These are phyloP conservation scores for Aquatica leii DNA, from an alignment of 2,888 invertebrate genomes.

Conservation along the genomic window DNA sequence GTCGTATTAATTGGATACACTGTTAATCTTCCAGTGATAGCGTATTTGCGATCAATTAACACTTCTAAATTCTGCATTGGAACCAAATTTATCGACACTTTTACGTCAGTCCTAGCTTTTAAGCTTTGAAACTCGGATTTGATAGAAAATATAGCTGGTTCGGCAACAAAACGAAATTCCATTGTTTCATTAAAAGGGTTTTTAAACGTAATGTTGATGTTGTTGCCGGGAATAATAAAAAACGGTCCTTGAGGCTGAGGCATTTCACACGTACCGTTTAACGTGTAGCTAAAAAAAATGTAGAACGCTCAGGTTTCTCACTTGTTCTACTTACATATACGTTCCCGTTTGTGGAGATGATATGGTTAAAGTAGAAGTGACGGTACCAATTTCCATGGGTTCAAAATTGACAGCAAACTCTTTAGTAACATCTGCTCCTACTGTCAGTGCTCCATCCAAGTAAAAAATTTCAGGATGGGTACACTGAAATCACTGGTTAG, in stretches of 20 bases:
- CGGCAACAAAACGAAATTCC: slow-evolving; percentile 58
- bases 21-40: slow-evolving; percentile 45
- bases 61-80: slow-evolving; percentile 32
- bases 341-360: slow-evolving; percentile 51
- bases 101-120: slow-evolving; percentile 53
- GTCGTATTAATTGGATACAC: slow-evolving; percentile 36
- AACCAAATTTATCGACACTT: slow-evolving; percentile 42
- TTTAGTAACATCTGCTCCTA: slow-evolving; percentile 35
- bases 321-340: slow-evolving; percentile 50
- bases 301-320: no score
- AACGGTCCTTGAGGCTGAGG: slow-evolving; percentile 65
- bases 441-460: slow-evolving; percentile 28
- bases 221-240: slow-evolving; percentile 55
- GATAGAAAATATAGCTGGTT: slow-evolving; percentile 59
- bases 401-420: slow-evolving; percentile 50
- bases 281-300: slow-evolving; percentile 56
- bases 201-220: slow-evolving; percentile 58
- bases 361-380: slow-evolving; percentile 46
- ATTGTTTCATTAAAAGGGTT: slow-evolving; percentile 60
- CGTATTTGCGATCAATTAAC: slow-evolving; percentile 36
- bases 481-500: slow-evolving; percentile 41
- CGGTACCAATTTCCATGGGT: slow-evolving; percentile 50
- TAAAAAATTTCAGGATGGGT: slow-evolving; percentile 45
- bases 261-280: slow-evolving; percentile 59
- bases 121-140: slow-evolving; percentile 57